Base-by-base conservation (phyloP, 2,113 vertebrate genomes). In the Cyprinodon tularosa region DNA sequence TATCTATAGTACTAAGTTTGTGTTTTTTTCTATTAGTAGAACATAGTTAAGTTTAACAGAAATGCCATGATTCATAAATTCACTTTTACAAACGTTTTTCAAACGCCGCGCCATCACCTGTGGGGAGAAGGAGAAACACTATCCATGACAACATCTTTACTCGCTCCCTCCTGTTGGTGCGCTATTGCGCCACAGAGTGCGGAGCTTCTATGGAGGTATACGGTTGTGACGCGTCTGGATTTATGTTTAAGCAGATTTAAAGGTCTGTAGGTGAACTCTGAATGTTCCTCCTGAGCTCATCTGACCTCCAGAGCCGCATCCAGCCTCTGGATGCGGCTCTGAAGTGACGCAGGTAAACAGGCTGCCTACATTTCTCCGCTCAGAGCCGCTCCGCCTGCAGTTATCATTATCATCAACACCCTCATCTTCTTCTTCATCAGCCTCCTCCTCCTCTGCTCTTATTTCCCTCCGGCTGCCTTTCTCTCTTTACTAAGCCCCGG, bases 401-500 rank as follows among this genome's bases (percentile, higher is more conserved):
- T 83, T 76, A 84, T 84, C 86, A 78, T 73, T 79, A 81, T 88
- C 81, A 88, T 84, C 73, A 88, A 84, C 74, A 47, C 36, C 63
- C 61, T 68, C 61, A 17, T 13, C 62, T 48, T 8, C 74, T 36
- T 9, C 65, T 50, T n/a, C 29, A 29, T 29, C 29, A 29, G 29
- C 76, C 68, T 48, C 48, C 74, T 42, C 57, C 73, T 67, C 66
- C 74, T 71, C 84, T 14, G 72, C 62, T 40, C 57, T 92, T 91
- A 92, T 94, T 93, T 94, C 93, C 91, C 93, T 90, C 89, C 82
- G 92, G 93, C 90, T 92, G 85, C 78, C 74, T 72, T 75, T 62
- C 88, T 91, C 90, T 88, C 87, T 93, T 91, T 91, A 92, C 90
- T 90, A 93, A 93, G 90, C 93, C 93, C 90, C 40, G 62, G 89